phyloP scores from a whole-genome alignment of 1,140 invertebrate genomes.

The Lerema accius region DNA sequence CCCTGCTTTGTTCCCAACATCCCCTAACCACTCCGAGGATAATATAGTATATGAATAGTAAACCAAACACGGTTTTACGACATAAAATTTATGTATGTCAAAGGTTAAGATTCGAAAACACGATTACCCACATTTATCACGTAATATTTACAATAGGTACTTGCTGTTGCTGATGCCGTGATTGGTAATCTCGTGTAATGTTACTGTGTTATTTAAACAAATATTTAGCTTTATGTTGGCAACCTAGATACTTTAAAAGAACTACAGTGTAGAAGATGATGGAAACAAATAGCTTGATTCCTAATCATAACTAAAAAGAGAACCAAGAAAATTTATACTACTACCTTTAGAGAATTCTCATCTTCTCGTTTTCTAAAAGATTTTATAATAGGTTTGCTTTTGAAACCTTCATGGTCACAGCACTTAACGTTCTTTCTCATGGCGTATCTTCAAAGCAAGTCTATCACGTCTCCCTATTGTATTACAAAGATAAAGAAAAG shows the following conservation, averaged over 20 bases:
- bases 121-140: conserved; percentile 26
- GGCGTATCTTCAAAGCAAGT: conserved; percentile 48
- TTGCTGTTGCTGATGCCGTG: background rate
- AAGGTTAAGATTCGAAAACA: conserved; percentile 26
- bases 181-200: background rate
- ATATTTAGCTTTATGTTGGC: no score
- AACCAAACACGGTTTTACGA: conserved; percentile 34
- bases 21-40: conserved; percentile 34
- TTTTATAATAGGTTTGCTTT: conserved; percentile 14
- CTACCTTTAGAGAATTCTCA: no score
- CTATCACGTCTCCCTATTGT: conserved; percentile 59
- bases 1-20: conserved; percentile 51
- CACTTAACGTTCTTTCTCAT: conserved; percentile 43
- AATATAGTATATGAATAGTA: conserved; percentile 14
- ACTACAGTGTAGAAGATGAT: no score
- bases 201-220: background rate
- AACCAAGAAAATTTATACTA: no score
- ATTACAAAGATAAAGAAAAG: conserved; percentile 41
- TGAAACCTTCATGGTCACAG: conserved; percentile 41
- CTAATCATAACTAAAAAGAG: no score
- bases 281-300: no score
- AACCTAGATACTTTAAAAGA: no score
- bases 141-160: conserved; percentile 1
- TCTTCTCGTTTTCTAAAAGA: background rate
- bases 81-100: conserved; percentile 24